Evolutionary conservation across 2,888 invertebrate genomes (phyloP).

Genomic region (Griposia aprilina): DNA sequence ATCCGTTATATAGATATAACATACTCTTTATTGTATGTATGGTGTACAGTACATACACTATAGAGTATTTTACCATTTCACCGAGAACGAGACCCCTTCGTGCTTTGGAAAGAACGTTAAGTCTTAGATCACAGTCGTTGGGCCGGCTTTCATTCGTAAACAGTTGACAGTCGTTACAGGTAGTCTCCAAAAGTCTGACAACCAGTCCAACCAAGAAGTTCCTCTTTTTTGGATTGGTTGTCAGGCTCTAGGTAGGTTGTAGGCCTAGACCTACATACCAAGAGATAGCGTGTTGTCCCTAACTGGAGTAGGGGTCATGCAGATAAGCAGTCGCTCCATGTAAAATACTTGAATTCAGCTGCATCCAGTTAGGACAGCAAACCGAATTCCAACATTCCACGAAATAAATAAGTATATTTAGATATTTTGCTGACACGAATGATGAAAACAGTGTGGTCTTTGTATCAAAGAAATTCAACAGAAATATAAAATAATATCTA

Average conservation of each 20-base stretch:
- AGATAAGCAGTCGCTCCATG: no score
- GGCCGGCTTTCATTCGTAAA: neutral
- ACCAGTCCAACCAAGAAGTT: neutral
- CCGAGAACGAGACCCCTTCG: neutral
- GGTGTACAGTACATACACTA: no score
- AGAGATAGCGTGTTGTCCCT: neutral
- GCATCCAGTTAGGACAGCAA: neutral
- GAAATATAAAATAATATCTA: neutral
- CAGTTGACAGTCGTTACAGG: neutral
- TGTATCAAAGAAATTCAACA: neutral
- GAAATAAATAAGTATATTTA: neutral
- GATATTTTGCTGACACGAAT: neutral
- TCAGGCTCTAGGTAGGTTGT: no score
- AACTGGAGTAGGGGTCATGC: neutral
- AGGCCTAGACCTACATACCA: neutral
- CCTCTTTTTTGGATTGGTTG: no score
- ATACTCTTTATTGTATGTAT: no score
- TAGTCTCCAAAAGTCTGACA: neutral
- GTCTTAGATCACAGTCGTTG: neutral
- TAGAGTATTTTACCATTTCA: neutral
- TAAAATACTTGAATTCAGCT: neutral
- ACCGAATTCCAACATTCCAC: neutral
- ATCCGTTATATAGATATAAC: no score
- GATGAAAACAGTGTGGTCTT: neutral
- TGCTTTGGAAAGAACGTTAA: neutral